phyloP scores from a whole-genome alignment of 2,113 vertebrate species.

The Phalacrocorax aristotelis region DNA sequence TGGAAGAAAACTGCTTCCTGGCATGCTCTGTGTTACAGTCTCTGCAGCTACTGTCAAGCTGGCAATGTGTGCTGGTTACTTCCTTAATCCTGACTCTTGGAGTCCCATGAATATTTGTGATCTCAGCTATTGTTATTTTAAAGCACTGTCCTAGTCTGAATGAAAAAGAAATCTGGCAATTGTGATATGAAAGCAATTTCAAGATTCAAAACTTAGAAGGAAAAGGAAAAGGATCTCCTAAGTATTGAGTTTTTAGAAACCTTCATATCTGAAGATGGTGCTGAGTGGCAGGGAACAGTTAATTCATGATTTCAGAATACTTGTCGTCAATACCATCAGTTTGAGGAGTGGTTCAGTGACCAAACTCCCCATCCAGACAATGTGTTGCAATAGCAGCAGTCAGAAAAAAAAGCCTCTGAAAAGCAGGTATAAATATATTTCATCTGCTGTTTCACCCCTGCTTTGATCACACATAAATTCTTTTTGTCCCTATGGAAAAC shows the following conservation, averaged over 20 bases:
- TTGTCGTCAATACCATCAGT: background rate
- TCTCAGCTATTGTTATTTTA: background rate
- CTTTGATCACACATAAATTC: constrained; percentile 8
- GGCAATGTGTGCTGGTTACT: background rate
- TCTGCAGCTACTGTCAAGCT: background rate
- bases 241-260: background rate
- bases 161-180: background rate
- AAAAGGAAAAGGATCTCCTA: background rate
- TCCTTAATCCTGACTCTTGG: background rate
- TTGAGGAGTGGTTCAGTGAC: background rate
- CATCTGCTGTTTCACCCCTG: background rate
- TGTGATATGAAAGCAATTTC: background rate
- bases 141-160: background rate
- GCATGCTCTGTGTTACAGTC: background rate
- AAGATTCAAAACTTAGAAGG: background rate
- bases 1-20: background rate
- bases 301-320: background rate
- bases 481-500: background rate
- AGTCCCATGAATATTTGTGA: background rate
- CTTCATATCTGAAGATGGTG: background rate
- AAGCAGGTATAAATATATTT: background rate
- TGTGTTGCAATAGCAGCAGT: background rate
- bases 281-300: background rate
- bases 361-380: background rate
- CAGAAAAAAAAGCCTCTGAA: background rate